Evolutionary conservation across 1,140 invertebrate genomes (phyloP), one percentile per base, ranked within the genome.

Genomic region (Hylaeus anthracinus): DNA sequence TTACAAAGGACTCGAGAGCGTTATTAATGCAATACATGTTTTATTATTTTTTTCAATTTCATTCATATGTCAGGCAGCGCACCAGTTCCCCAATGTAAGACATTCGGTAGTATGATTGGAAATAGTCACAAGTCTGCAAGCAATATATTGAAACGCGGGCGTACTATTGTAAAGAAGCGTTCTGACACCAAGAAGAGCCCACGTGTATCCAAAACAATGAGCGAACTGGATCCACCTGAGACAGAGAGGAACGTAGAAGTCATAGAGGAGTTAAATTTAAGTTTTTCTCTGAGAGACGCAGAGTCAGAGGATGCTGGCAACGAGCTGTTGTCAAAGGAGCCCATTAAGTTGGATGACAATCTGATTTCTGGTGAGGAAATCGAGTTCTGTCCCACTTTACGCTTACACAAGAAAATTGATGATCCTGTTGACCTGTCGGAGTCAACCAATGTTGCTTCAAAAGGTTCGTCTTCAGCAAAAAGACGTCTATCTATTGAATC

Each of bases 111-210:
- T 37, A 45, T 71, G 76, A 79, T 61, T 67, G 75, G 80, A 53
- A 67, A 48, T 78, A 77, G 81, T 64, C 75, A 81, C 66, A 91
- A 88, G 39, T 60, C 88, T 53, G 65, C 82, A 53, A 89, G 70
- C 43, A 81, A 88, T 72, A 88, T 91, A 60, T 84, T 92, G 69
- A 92, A 90, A 79, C 90, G 91, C 65, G 90, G 91, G 56, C 90
- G 91, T 72, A 91, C 90, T 14, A 90, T 92, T 26, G 51, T 88
- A 82, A 92, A 89, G 66, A 89, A 64, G 26, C 84, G 79, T 56
- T 73, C 77, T 10, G 88, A 91, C 26, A 58, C 75, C 48, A 89
- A 73, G 63, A 90, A 89, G 67, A 60, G 66, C 14, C 14, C 9
- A 5, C 70, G 64, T 43, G 15, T 79, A 5, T 41, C 67, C 1